Evolutionary conservation across 1,140 invertebrate species (phyloP), one percentile per base, ranked within the genome.

Genomic region (Diprion similis): DNA sequence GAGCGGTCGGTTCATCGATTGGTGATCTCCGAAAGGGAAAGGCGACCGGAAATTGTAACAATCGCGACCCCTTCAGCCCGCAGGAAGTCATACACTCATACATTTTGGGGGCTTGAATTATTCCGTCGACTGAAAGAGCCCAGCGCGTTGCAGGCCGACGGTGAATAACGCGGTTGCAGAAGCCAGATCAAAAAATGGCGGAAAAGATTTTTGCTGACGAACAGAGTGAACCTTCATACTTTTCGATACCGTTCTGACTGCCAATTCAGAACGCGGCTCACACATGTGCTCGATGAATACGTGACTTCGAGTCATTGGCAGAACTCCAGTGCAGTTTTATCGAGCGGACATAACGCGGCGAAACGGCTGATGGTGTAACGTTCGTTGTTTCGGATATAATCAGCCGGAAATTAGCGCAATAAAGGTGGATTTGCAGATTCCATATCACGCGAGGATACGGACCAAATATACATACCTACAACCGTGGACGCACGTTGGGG

Each of bases 381-480:
- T 59, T 70, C 69, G 46, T 70, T 45, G 69, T 70, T 46, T 70
- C 19, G 69, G 45, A 48, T 19, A 70, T 70, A 70, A 70, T 70
- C 46, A 70, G 69, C 46, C 69, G 13, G 15, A n/a, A 18, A 70
- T 37, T 19, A 47, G 69, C 46, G 46, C 18, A 37, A 18, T 70
- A 70, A 70, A 18, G 69, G 69, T 37, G n/a, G 69, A 70, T 70
- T 70, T 48, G 69, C 13, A 37, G 19, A 70, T 47, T 70, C 46
- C 46, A 48, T 37, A 37, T 70, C 17, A 37, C 13, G n/a, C 51
- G 51, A 59, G 51, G 51, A 17, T 8, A 13, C 11, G 0, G 51
- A 15, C 51, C 51, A 59, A 59, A 59, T 59, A 59, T 17, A 59
- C 24, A 6, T 59, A 59, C 51, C 51, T 4, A 59, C 51, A 9